Conservation (phyloP, 2,797 vertebrate genomes). For the Malurus splendens region DNA sequence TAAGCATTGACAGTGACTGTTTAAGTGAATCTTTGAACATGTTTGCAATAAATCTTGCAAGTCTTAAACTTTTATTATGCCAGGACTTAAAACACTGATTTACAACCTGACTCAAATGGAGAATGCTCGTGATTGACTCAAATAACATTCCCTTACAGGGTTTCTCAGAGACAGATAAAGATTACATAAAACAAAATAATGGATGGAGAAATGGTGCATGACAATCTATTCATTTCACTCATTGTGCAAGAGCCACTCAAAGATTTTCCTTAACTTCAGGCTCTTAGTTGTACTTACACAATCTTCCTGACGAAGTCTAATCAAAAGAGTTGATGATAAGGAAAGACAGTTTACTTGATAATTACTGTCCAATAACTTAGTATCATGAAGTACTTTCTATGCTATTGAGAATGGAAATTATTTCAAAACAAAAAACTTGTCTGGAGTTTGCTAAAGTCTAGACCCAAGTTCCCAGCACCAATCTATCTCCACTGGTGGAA, state of each 20-base stretch:
- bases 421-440: not conserved
- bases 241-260: not conserved
- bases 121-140: not conserved
- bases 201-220: not conserved
- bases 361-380: not conserved
- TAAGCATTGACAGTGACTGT: not conserved
- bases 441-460: not conserved
- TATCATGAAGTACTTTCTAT: not conserved
- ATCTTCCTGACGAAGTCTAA: not conserved
- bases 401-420: not conserved
- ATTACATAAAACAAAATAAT: not conserved
- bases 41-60: not conserved
- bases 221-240: not conserved
- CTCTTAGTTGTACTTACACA: not conserved
- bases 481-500: not conserved
- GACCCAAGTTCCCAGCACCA: not conserved
- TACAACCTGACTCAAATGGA: slow-evolving; percentile 4
- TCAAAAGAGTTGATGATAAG: not conserved
- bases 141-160: not conserved
- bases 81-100: not conserved
- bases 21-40: not conserved
- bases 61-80: not conserved
- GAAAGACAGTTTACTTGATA: not conserved
- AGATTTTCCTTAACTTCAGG: not conserved
- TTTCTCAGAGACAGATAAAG: not conserved